Evolutionary conservation across 2,797 vertebrate genomes (phyloP), one percentile per base, ranked within the genome.

Genomic region (Microhierax caerulescens): DNA sequence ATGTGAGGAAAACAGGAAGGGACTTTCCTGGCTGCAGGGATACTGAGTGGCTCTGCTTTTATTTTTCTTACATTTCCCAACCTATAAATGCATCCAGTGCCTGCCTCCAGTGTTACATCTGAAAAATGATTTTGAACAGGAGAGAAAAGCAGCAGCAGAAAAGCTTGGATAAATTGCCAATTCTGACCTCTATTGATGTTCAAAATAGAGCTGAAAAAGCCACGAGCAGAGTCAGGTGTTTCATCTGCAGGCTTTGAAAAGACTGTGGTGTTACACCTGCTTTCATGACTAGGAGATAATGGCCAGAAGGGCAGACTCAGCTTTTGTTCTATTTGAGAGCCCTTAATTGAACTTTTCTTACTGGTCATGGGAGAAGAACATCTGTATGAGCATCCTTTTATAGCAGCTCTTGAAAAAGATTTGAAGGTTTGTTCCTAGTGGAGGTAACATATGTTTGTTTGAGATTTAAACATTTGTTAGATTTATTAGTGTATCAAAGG

Each of bases 401-500:
- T 43, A 65, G 36, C 24, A 74, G 61, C 34, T 85, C 82, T 86
- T 94, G 75, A 65, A 85, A 91, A 91, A 92, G 53, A 81, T 81
- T 85, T 90, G 73, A 80, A 43, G 17, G 39, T 86, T 92, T 90
- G 45, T 64, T 90, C 67, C 80, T 93, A 67, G 63, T n/a, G 43
- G 83, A 79, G n/a, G 72, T 78, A 80, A 60, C 76, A 47, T 80
- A 83, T 0, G 2, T 91, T 94, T 93, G 60, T 84, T 88, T 57
- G 68, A 91, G 93, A 92, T 94, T 93, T 83, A 85, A 92, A 81
- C 68, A 61, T 87, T 96, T 95, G 88, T 70, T 92, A 89, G 91
- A 82, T 97, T 95, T 96, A 92, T 82, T 87, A 96, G 83, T 89
- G 94, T 96, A 95, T 92, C 95, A 96, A 94, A 97, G 97, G 95